phyloP scores from a whole-genome alignment of 2,113 vertebrate genomes.

The Poeciliopsis retropinna region DNA sequence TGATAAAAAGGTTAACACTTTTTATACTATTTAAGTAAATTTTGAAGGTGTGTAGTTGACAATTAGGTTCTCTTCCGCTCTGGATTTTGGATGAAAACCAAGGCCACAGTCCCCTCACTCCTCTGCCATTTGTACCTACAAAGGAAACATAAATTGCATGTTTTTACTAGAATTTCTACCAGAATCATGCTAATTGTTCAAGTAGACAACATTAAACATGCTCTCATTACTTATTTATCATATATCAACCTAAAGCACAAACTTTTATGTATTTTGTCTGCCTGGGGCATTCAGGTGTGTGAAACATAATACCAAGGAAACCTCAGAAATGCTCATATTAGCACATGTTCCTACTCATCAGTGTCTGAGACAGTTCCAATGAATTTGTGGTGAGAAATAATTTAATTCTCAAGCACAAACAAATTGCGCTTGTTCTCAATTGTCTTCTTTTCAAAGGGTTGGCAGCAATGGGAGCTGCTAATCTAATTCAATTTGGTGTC shows the following conservation, averaged over 20 bases:
- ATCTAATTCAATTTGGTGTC: neutral
- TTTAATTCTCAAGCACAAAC: neutral
- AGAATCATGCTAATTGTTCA: neutral
- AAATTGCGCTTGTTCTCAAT: neutral
- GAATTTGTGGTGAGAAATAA: neutral
- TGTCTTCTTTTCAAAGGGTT: neutral
- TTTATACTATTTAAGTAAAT: neutral
- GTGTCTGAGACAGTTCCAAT: no score
- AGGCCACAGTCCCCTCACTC: conserved; percentile 79
- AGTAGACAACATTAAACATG: no score
- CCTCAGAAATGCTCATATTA: no score
- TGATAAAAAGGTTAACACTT: neutral
- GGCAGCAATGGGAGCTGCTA: neutral
- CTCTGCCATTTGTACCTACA: conserved; percentile 88
- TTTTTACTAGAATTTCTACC: neutral
- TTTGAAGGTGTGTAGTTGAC: neutral
- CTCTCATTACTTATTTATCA: no score
- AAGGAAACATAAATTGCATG: neutral
- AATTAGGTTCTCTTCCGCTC: conserved; percentile 82
- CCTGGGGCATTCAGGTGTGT: neutral
- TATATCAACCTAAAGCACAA: no score
- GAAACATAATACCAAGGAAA: neutral
- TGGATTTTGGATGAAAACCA: conserved; percentile 88
- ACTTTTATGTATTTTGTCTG: neutral
- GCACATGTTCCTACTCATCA: no score